Conservation (phyloP, 2,888 invertebrate genomes). For the Nesidiocoris tenuis region DNA sequence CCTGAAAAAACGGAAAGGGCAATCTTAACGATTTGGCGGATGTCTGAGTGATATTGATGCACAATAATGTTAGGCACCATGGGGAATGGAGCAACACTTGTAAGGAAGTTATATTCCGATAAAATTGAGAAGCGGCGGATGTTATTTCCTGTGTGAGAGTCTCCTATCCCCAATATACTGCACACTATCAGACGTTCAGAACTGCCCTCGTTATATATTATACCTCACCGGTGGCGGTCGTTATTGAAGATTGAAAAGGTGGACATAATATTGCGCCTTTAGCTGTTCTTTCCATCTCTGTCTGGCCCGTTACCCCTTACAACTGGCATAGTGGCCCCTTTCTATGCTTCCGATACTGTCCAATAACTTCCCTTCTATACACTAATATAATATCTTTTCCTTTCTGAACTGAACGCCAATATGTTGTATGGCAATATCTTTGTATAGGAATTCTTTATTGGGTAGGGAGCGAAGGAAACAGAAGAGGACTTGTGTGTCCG, state of each 20-base stretch:
- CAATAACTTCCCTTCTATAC: constrained; percentile 41
- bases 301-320: constrained; percentile 5
- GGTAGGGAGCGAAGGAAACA: constrained; percentile 5
- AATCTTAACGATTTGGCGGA: too few relatives aligned
- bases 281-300: background rate
- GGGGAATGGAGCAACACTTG: constrained; percentile 1
- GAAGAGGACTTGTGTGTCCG: constrained; percentile 18
- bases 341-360: constrained; percentile 17
- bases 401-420: constrained; percentile 37
- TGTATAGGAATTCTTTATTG: constrained; percentile 43
- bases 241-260: constrained; percentile 42
- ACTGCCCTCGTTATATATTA: background rate
- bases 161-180: background rate
- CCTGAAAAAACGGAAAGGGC: too few relatives aligned
- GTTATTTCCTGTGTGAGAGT: background rate
- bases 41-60: background rate
- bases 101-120: constrained; percentile 35
- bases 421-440: constrained; percentile 41
- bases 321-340: background rate
- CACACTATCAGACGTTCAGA: background rate
- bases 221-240: constrained; percentile 13
- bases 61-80: background rate
- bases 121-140: constrained; percentile 23
- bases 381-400: constrained; percentile 41
- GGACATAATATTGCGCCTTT: constrained; percentile 20